Evolutionary conservation across 2,888 invertebrate genomes (phyloP).

Genomic region (Calliphora vomitoria): DNA sequence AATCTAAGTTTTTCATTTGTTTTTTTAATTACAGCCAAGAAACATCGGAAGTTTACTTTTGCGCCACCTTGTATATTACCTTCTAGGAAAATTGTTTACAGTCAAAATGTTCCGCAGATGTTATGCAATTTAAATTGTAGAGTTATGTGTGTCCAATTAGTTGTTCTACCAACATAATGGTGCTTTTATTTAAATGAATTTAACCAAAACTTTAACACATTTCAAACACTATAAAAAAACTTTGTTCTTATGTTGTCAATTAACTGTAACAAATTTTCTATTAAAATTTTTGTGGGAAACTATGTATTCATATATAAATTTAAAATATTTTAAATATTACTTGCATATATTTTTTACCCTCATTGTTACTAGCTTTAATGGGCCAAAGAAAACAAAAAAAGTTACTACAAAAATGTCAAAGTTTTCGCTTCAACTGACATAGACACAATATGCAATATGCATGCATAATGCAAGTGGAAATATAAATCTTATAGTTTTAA

Average conservation of each 20-base stretch:
- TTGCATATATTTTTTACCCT: not conserved
- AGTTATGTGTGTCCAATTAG: too few species aligned
- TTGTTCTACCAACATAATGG: not conserved
- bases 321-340: not conserved
- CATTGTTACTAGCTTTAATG: not conserved
- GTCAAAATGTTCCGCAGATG: too few species aligned
- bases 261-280: conserved; percentile 27
- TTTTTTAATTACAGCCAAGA: too few species aligned
- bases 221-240: not conserved
- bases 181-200: not conserved
- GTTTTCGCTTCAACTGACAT: conserved; percentile 32
- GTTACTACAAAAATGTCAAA: conserved; percentile 18
- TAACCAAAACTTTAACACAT: not conserved
- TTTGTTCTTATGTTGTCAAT: conserved; percentile 17
- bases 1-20: too few species aligned
- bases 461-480: conserved; percentile 38
- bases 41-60: too few species aligned
- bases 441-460: conserved; percentile 48
- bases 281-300: not conserved
- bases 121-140: too few species aligned
- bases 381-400: not conserved
- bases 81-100: too few species aligned
- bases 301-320: conserved; percentile 1
- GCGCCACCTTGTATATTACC: too few species aligned
- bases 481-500: conserved; percentile 7